Base-by-base conservation (phyloP, 2,888 invertebrate species). In the Drosophila fungiperda region DNA sequence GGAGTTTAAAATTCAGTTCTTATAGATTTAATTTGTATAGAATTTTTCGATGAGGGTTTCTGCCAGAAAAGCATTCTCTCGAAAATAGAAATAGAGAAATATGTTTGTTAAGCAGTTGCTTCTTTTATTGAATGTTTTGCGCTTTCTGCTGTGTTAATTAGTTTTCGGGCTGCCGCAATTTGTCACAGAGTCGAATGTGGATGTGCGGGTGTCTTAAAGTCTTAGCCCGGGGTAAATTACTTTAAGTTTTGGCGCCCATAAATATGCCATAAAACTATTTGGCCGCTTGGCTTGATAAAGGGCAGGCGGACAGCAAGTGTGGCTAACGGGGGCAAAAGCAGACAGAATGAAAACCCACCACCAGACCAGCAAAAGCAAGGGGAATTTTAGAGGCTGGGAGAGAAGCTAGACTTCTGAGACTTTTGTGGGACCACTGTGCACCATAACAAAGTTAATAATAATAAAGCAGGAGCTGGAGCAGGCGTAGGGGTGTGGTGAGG, bases 391-490 rank as follows among this genome's bases (percentile, higher is more conserved):
- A 38, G 50, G 33, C 40, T 67, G 66, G 57, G 52, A 40, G 69
- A 60, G 55, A 60, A 53, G 72, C 60, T 69, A 64, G 80, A 74
- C 72, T 86, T 79, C 77, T 68, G 81, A 76, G 82, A 70, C 77
- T 68, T 54, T 49, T 49, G 20, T 40, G 50, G 36, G 71, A 78
- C 84, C 73, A 60, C 69, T 66, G 71, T 72, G 87, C 60, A 73
- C 85, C 88, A 85, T 85, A 85, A 83, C 86, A 85, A 85, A 85
- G 86, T 85, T 88, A 85, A 85, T 85, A 85, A 85, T 85, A 85
- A 86, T 85, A 85, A 86, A 88, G 82, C 83, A 74, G 54, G 60
- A 49, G 23, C 45, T 58, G 61, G 38, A 58, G 54, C 33, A 1
- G 36, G 52, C 11, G 29, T 1, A 52, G 63, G 69, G 76, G 48